These are phyloP conservation scores for Suncus etruscus DNA, from an alignment of 2,113 vertebrate species.

Conservation along the genomic window DNA sequence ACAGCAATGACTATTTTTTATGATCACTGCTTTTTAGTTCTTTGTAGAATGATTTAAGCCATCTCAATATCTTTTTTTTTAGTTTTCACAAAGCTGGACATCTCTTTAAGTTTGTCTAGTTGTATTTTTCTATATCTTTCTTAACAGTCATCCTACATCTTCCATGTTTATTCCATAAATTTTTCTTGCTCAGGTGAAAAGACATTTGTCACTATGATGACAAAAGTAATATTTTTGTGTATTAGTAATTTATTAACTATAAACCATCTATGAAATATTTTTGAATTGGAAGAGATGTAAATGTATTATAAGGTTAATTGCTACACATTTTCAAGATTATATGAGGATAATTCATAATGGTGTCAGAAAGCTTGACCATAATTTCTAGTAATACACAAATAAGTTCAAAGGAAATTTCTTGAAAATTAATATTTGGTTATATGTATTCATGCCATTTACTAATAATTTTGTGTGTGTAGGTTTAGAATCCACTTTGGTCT, in stretches of 20 bases:
- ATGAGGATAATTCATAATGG: constrained; percentile 38
- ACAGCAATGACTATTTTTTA: neutral
- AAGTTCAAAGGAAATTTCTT: constrained; percentile 45
- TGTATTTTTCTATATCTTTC: neutral
- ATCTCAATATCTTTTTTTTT: neutral
- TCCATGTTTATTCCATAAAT: neutral
- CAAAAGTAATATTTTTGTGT: neutral
- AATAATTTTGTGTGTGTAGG: constrained; percentile 2
- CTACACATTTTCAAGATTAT: constrained; percentile 14
- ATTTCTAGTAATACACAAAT: constrained; percentile 39
- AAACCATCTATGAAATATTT: neutral
- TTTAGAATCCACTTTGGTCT: neutral
- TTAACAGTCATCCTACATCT: neutral
- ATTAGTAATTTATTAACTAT: constrained; percentile 50
- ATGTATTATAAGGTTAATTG: constrained; percentile 50
- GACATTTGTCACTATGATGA: neutral
- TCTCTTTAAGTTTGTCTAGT: neutral
- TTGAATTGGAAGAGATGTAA: constrained; percentile 10
- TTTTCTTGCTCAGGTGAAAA: neutral
- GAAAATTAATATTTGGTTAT: neutral
- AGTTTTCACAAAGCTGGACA: neutral
- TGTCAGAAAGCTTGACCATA: constrained; percentile 2
- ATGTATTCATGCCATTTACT: neutral
- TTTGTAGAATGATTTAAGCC: constrained; percentile 3
- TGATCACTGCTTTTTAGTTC: neutral